These are phyloP conservation scores for Amaurobius ferox DNA, from an alignment of 2,888 invertebrate genomes.

Conservation along the genomic window DNA sequence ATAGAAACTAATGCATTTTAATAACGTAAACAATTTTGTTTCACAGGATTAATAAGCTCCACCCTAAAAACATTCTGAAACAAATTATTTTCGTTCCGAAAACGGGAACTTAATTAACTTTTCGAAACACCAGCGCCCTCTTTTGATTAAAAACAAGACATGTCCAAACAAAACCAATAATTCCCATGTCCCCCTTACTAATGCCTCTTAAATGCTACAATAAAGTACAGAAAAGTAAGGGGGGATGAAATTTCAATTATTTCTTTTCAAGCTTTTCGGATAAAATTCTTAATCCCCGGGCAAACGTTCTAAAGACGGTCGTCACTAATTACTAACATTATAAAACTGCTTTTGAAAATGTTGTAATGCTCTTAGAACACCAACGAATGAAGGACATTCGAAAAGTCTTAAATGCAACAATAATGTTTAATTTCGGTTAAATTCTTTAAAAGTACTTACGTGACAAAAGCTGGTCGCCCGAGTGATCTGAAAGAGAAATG, in stretches of 20 bases:
- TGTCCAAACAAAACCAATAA: not conserved
- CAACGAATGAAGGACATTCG: not conserved
- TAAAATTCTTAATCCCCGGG: not conserved
- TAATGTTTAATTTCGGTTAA: not conserved
- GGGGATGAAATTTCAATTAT: not conserved
- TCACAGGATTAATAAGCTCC: not conserved
- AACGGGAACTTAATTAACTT: not conserved
- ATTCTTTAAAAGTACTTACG: slow-evolving; percentile 75
- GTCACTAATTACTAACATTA: not conserved
- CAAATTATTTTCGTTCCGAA: not conserved
- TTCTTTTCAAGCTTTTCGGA: not conserved
- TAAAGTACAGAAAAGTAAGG: not conserved
- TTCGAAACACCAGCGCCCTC: not conserved
- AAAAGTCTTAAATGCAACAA: not conserved
- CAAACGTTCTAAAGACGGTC: not conserved
- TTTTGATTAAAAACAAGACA: not conserved
- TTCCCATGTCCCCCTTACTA: not conserved
- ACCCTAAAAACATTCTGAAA: not conserved
- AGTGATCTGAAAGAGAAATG: slow-evolving; percentile 84
- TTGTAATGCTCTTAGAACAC: not conserved
- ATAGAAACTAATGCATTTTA: not conserved
- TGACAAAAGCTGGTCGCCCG: slow-evolving; percentile 88
- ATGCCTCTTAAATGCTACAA: not conserved
- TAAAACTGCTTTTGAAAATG: slow-evolving; percentile 2
- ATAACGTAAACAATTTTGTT: not conserved